A percentile compares a stretch with the other conserved stretches of the same genome.
Conservation (phyloP, 2,888 invertebrate genomes). For the Nyleta sp. region DNA sequence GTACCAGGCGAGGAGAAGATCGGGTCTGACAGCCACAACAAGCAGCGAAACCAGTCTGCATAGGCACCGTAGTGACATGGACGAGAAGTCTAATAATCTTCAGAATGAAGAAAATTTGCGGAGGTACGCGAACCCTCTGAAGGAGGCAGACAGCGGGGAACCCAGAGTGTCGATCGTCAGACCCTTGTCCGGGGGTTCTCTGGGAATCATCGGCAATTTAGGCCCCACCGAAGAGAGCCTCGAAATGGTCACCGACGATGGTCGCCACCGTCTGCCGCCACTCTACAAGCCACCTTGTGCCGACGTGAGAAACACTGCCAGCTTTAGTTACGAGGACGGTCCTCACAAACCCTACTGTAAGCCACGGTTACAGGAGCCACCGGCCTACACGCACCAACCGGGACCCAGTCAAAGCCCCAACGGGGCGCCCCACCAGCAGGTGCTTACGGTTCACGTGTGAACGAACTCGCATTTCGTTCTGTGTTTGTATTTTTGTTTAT, state of each 20-base stretch:
- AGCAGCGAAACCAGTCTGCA: slow-evolving; percentile 80
- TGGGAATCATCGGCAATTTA: slow-evolving; percentile 81
- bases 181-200: slow-evolving; percentile 81
- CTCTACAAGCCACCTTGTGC: slow-evolving; percentile 93
- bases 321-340: slow-evolving; percentile 81
- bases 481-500: slow-evolving; percentile 43
- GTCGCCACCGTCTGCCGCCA: slow-evolving; percentile 83
- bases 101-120: slow-evolving; percentile 96
- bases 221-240: slow-evolving; percentile 85
- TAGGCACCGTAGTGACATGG: slow-evolving; percentile 86
- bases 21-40: slow-evolving; percentile 79
- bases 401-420: slow-evolving; percentile 77
- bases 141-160: slow-evolving; percentile 85
- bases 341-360: slow-evolving; percentile 80
- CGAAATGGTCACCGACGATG: slow-evolving; percentile 86
- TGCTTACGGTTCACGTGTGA: slow-evolving; percentile 81
- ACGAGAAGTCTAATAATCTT: slow-evolving; percentile 95
- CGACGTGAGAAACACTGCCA: slow-evolving; percentile 92
- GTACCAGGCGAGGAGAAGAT: slow-evolving; percentile 67
- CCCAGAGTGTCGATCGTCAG: slow-evolving; percentile 84
- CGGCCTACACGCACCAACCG: slow-evolving; percentile 75
- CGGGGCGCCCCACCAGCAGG: slow-evolving; percentile 75
- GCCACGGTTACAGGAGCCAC: slow-evolving; percentile 78
- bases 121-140: slow-evolving; percentile 91
- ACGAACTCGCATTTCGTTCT: slow-evolving; percentile 10